Base-by-base conservation (phyloP, 2,888 invertebrate species). In the Leucozona laternaria region DNA sequence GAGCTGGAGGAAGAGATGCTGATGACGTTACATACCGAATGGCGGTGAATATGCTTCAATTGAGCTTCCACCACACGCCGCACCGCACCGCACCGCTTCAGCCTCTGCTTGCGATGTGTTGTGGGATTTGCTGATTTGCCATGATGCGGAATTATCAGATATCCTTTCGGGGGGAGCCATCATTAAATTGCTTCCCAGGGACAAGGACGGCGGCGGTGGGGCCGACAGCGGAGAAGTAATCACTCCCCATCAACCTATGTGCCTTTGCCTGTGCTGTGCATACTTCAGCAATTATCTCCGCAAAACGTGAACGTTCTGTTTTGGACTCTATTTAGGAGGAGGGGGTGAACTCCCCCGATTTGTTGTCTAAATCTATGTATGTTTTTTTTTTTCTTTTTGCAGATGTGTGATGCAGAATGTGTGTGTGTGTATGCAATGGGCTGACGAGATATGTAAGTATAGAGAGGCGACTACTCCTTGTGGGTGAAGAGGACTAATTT, bases 1-100 rank as follows among this genome's bases (percentile, higher is more conserved):
- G 78, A 86, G 58, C 71, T 62, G 62, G 86, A 79, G 71, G 71
- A 79, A 78, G 73, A 82, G 78, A 82, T 82, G 78, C 82, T 79
- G 86, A 86, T 86, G 86, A 86, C 86, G 86, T 86, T 86, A 86
- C 86, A 86, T 86, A 86, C 86, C 86, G 86, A 86, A 82, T 78
- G 86, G 86, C 82, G 86, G 82, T 82, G 86, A 82, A 79, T 86
- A 82, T 79, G 86, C 86, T 86, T 86, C 86, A 86, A 86, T 86
- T 82, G 86, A 64, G 86, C 78, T 79, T 82, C 78, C 31, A 79
- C 80, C 68, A 20, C 4, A 1, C 64, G 10, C 22, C 53, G n/a
- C 25, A 53, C 55, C 28, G n/a, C 15, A 13, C 4, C 40, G n/a
- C 31, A 1, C 25, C 10, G 22, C 53, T 28, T 15, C 25, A n/a